Evolutionary conservation across 2,113 vertebrate genomes (phyloP).

Genomic region (Tauraco erythrolophus): DNA sequence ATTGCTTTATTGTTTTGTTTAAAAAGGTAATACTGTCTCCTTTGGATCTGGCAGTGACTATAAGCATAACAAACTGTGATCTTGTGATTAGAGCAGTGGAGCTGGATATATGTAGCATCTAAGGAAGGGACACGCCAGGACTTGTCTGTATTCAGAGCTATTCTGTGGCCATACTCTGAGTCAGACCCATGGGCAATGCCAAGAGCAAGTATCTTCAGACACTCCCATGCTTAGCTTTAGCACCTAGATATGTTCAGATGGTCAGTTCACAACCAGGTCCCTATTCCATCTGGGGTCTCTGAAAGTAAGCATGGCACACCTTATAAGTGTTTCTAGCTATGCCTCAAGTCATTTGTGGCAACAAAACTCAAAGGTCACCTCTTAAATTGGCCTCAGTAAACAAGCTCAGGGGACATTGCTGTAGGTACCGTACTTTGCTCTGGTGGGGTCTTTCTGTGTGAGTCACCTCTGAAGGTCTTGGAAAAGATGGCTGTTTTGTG

Average conservation of each 20-base stretch:
- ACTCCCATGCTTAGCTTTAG: neutral
- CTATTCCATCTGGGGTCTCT: neutral
- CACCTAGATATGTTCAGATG: neutral
- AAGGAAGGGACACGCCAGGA: neutral
- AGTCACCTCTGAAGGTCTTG: constrained; percentile 2
- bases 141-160: neutral
- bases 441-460: neutral
- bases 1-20: constrained; percentile 63
- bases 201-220: neutral
- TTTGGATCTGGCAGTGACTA: neutral
- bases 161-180: fast-evolving
- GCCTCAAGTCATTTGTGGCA: neutral
- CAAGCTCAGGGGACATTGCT: neutral
- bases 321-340: neutral
- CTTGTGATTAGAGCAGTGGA: neutral
- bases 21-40: constrained; percentile 51
- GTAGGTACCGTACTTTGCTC: neutral
- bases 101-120: neutral
- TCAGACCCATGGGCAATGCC: fast-evolving
- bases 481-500: neutral
- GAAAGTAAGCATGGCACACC: neutral
- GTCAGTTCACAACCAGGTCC: neutral
- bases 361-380: neutral
- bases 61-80: neutral
- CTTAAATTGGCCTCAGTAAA: neutral